Conservation (phyloP, 2,888 invertebrate species). For the Drosophila subsilvestris region DNA sequence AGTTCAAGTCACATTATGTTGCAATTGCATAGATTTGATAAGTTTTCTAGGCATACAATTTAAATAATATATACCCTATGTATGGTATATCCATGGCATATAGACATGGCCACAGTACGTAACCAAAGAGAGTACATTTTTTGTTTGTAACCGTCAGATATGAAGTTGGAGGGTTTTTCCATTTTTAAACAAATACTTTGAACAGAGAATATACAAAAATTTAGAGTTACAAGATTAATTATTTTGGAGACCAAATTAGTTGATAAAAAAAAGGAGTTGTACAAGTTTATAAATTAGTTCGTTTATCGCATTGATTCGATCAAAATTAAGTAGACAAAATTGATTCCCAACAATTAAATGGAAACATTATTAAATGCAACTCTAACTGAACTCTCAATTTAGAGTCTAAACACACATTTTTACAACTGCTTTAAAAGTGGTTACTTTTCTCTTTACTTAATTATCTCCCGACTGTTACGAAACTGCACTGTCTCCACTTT, state of each 20-base stretch:
- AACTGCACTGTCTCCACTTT: conserved; percentile 3
- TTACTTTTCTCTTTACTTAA: too few relatives aligned
- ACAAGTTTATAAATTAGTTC: neutral
- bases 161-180: neutral
- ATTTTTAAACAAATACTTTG: neutral
- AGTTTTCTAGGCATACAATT: conserved; percentile 58
- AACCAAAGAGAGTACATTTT: neutral
- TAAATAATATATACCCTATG: conserved; percentile 14
- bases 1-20: conserved; percentile 62
- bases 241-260: neutral
- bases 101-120: neutral
- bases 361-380: conserved; percentile 18
- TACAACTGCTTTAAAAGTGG: neutral
- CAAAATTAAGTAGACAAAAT: neutral
- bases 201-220: too few relatives aligned
- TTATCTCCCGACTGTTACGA: conserved; percentile 15
- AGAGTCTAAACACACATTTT: neutral
- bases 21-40: conserved; percentile 66
- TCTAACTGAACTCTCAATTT: conserved; percentile 5
- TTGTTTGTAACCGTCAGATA: too few relatives aligned
- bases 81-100: neutral
- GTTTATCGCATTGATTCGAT: neutral
- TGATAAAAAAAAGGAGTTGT: neutral
- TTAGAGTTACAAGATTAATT: neutral
- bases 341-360: neutral